Percentiles rank a stretch among this genome's conserved stretches.
phyloP scores from a whole-genome alignment of 2,888 invertebrate species.

The Lasioglossum calceatum region DNA sequence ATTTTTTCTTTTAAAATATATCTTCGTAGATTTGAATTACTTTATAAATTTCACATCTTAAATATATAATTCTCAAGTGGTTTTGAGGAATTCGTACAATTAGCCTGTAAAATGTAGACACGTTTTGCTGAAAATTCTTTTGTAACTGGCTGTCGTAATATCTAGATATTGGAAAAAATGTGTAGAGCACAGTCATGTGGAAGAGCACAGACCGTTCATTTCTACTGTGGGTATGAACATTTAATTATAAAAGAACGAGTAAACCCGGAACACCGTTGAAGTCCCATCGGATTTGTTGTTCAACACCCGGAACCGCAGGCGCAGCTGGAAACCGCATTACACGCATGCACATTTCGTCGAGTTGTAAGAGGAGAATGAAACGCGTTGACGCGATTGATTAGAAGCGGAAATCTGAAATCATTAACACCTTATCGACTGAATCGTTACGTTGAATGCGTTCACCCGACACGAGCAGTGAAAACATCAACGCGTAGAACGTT shows the following conservation, averaged over 20 bases:
- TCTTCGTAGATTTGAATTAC: neutral
- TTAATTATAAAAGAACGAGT: constrained; percentile 65
- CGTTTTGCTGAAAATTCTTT: neutral
- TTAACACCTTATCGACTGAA: constrained; percentile 14
- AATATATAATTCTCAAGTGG: neutral
- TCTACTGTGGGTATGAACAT: constrained; percentile 27
- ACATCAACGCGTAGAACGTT: neutral
- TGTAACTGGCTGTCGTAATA: neutral
- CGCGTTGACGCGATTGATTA: constrained; percentile 68
- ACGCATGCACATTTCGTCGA: constrained; percentile 60
- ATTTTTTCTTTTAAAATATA: neutral
- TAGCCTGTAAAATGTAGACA: neutral
- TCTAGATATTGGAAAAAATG: neutral
- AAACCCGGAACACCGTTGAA: constrained; percentile 51
- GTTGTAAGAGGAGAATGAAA: constrained; percentile 48
- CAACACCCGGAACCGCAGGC: constrained; percentile 66
- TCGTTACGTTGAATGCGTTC: neutral
- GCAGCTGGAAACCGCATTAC: constrained; percentile 67
- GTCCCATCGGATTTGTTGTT: constrained; percentile 71
- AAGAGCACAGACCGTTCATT: neutral
- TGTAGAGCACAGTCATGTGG: neutral
- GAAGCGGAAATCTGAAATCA: constrained; percentile 62
- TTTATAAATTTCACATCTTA: neutral
- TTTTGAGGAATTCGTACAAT: neutral
- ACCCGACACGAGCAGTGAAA: neutral